These are phyloP conservation scores for Caenorhabditis sinica DNA, from an alignment of 2,888 invertebrate species.

Conservation along the genomic window DNA sequence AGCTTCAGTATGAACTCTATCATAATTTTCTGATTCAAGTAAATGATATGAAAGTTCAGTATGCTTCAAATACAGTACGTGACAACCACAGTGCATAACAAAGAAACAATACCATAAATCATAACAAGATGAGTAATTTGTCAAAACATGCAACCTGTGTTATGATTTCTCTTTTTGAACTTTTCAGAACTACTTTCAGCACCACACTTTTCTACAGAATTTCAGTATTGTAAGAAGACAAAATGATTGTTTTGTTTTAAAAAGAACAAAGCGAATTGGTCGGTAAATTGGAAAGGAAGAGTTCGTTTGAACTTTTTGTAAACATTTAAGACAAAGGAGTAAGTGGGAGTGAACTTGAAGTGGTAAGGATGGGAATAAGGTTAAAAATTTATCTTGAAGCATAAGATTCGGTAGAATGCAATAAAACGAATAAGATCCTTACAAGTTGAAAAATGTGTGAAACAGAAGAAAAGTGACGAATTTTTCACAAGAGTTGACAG, in stretches of 20 bases:
- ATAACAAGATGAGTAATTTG: no score
- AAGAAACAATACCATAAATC: no score
- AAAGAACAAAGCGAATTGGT: conserved; percentile 18
- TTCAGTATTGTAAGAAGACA: not conserved
- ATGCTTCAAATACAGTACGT: no score
- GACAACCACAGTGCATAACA: no score
- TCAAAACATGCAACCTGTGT: no score
- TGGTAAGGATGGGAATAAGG: no score
- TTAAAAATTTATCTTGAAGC: no score
- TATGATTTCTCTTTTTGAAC: not conserved
- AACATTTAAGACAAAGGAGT: conserved; percentile 5
- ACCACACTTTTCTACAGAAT: not conserved
- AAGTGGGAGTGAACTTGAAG: not conserved
- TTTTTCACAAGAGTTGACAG: not conserved
- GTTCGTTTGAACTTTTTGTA: conserved; percentile 17
- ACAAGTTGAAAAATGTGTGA: not conserved
- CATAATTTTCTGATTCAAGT: no score
- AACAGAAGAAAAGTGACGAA: not conserved
- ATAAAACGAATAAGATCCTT: no score
- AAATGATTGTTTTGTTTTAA: not conserved
- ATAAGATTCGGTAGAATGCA: no score
- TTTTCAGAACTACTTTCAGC: not conserved
- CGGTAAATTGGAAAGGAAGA: not conserved
- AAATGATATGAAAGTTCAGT: no score
- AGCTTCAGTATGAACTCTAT: no score